Evolutionary conservation across 2,797 vertebrate genomes (phyloP), one percentile per base, ranked within the genome.

Genomic region (Gymnothorax javanicus): DNA sequence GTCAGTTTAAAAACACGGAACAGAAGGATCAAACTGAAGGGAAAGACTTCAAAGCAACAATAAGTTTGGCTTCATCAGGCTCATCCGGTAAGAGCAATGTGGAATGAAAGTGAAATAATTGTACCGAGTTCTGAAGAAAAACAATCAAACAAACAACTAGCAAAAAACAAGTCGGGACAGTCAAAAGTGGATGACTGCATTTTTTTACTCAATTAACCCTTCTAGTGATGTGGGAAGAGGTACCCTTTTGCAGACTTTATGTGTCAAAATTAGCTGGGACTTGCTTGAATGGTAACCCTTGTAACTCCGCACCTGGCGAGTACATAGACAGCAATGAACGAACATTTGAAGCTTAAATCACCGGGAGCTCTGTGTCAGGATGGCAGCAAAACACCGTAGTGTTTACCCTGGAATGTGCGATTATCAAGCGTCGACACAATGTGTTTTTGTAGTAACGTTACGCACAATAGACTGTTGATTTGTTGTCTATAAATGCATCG

Each of bases 161-260:
- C 20, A 11, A 23, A 73, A 43, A 7, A 0, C 0, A 25, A 17
- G 50, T 9, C 43, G 3, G 23, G 27, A 8, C 20, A 25, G 64
- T 67, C 23, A 67, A 67, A n/a, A 67, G 23, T 67, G 23, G 64
- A 67, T 7, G 64, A 25, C 64, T 7, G 25, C 6, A 50, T 17
- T 77, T 12, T 77, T 27, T 9, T 5, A 33, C 13, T 43, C 50
- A 7, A 33, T 77, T 25, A 15, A 99, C 98, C 95, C 98, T 98
- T 95, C 99, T 99, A 91, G 98, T 99, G 90, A 99, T 99, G 93
- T 99, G 98, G 23, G 99, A 99, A 88, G 99, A 93, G 94, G 99
- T 99, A 95, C 99, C 99, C 96, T 99, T 99, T n/a, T n/a, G n/a
- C n/a, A n/a, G n/a, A n/a, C n/a, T n/a, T n/a, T n/a, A n/a, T n/a